phyloP scores from a whole-genome alignment of 2,113 vertebrate genomes.

The Thamnophis sirtalis region DNA sequence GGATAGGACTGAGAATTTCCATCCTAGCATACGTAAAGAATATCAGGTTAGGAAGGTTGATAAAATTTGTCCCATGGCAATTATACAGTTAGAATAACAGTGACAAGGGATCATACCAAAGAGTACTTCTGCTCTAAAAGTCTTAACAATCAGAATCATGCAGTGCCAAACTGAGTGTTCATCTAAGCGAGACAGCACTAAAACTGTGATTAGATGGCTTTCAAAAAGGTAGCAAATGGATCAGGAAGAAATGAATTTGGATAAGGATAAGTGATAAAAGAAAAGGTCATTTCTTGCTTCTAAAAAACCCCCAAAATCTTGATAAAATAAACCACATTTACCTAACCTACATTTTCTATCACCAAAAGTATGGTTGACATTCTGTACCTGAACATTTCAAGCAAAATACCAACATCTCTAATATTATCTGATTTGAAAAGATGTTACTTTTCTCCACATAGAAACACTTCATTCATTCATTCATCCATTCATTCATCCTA shows the following conservation, averaged over 20 bases:
- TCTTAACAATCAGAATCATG: background rate
- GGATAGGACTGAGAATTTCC: background rate
- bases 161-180: background rate
- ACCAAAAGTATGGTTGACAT: background rate
- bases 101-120: background rate
- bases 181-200: background rate
- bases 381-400: background rate
- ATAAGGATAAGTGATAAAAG: background rate
- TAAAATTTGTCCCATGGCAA: background rate
- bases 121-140: background rate
- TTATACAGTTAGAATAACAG: background rate
- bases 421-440: background rate
- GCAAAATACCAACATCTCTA: background rate
- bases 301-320: background rate
- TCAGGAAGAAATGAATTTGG: background rate
- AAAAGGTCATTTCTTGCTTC: background rate
- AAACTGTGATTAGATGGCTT: background rate
- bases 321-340: background rate
- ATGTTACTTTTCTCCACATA: background rate
- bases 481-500: background rate
- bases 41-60: background rate
- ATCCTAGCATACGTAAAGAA: background rate
- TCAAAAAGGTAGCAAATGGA: background rate
- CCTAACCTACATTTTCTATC: background rate
- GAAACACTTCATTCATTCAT: background rate